phyloP scores from a whole-genome alignment of 2,888 invertebrate species.

The Thecophora atra region DNA sequence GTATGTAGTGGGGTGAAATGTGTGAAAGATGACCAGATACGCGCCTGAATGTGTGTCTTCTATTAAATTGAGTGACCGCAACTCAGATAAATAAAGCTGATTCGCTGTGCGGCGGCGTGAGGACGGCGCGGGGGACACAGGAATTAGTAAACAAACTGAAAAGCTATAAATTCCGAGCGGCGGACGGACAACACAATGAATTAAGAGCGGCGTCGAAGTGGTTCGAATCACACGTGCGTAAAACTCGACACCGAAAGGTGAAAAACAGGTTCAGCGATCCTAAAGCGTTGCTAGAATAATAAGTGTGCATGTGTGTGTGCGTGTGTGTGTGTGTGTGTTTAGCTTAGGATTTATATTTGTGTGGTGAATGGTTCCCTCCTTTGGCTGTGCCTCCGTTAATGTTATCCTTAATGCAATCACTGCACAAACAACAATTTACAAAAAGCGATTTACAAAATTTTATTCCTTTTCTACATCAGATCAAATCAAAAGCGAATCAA shows the following conservation, averaged over 20 bases:
- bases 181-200: slow-evolving; percentile 28
- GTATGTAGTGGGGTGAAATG: too few species aligned
- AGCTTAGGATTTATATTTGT: too few species aligned
- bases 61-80: too few species aligned
- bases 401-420: neutral
- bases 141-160: slow-evolving; percentile 32
- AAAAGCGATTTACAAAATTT: too few species aligned
- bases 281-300: neutral
- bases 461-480: too few species aligned
- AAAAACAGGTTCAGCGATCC: too few species aligned
- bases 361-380: too few species aligned
- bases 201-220: slow-evolving; percentile 27
- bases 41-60: neutral
- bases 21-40: neutral
- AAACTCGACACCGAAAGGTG: neutral
- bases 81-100: too few species aligned
- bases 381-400: neutral
- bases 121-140: too few species aligned
- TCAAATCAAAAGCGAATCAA: too few species aligned
- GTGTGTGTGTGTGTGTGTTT: neutral
- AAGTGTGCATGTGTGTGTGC: neutral
- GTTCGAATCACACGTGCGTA: slow-evolving; percentile 26
- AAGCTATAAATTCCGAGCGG: slow-evolving; percentile 29
- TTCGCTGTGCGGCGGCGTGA: too few species aligned
- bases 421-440: too few species aligned